Conservation (phyloP, 1,140 invertebrate genomes). For the Lamellibrachia luymesi region DNA sequence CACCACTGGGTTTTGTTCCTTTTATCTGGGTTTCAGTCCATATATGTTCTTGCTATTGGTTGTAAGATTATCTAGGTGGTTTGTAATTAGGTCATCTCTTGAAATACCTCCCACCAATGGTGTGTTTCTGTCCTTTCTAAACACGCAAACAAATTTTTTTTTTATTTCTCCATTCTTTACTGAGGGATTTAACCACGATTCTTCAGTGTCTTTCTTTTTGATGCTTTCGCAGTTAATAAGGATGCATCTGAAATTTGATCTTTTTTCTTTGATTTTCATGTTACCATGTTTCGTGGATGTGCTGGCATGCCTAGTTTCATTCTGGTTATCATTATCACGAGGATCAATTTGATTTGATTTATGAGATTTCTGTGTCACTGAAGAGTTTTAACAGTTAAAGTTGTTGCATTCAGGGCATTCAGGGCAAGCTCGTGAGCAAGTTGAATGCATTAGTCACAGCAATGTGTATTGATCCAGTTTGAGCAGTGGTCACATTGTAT, state of each 20-base stretch:
- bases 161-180: neutral
- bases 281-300: neutral
- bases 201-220: neutral
- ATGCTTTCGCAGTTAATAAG: neutral
- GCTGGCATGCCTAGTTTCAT: neutral
- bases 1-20: neutral
- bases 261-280: neutral
- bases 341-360: neutral
- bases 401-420: neutral
- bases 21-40: neutral
- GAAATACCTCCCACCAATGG: neutral
- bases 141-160: neutral
- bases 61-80: neutral
- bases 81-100: neutral
- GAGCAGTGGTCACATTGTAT: neutral
- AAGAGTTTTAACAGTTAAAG: neutral
- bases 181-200: neutral
- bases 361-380: neutral
- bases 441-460: neutral
- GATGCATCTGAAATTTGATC: neutral
- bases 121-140: neutral
- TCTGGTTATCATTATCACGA: neutral
- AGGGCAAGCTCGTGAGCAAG: neutral
- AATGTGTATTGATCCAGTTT: neutral
- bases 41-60: neutral